phyloP scores from a whole-genome alignment of 2,113 vertebrate genomes.

The Pitta sordida region DNA sequence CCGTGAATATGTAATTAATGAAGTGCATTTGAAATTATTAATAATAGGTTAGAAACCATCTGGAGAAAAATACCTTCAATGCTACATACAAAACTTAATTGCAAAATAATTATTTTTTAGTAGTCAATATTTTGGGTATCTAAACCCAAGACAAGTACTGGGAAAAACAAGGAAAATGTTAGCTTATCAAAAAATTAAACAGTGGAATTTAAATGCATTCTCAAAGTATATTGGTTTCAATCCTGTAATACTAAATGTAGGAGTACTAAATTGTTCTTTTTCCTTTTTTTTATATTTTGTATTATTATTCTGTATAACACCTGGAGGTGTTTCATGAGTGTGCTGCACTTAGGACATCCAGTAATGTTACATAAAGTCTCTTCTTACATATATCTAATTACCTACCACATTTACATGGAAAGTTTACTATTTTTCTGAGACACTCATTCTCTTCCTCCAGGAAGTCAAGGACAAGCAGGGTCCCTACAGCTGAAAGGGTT shows the following conservation, averaged over 20 bases:
- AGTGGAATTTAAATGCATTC: not conserved
- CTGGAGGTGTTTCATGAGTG: not conserved
- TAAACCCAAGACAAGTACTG: not conserved
- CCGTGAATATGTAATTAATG: slow-evolving; percentile 6
- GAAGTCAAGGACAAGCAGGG: not conserved
- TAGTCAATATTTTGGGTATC: not conserved
- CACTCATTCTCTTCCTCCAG: not conserved
- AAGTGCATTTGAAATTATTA: slow-evolving; percentile 38
- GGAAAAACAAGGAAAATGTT: not conserved
- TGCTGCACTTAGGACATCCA: not conserved
- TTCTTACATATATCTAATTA: not conserved
- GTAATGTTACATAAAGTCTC: not conserved
- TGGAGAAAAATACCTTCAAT: slow-evolving; percentile 10
- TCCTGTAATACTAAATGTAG: not conserved
- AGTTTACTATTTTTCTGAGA: not conserved
- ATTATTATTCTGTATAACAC: not conserved
- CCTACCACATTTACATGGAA: not conserved
- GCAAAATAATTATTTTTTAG: slow-evolving; percentile 5
- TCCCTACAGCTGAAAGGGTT: not conserved
- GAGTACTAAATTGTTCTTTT: not conserved
- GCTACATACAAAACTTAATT: slow-evolving; percentile 49
- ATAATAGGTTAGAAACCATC: slow-evolving; percentile 42
- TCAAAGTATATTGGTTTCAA: not conserved
- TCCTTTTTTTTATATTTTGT: not conserved
- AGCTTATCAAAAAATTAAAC: not conserved